Percentiles rank a stretch among this genome's conserved stretches.
Conservation (phyloP, 2,888 invertebrate genomes). For the Dynastes maya region DNA sequence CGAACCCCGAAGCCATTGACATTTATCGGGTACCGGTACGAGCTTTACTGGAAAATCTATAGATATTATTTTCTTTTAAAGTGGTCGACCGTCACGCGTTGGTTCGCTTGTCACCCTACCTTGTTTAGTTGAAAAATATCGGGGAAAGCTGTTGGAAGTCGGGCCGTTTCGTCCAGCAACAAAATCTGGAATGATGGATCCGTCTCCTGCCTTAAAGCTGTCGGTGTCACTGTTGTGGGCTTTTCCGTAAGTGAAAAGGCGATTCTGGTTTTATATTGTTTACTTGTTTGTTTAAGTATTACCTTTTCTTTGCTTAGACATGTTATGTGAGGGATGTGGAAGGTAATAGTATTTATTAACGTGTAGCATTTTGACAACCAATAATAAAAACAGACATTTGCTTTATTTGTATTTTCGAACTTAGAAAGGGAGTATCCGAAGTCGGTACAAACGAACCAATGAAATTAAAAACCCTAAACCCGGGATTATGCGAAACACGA, state of each 20-base stretch:
- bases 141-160: not conserved
- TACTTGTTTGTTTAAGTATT: not conserved
- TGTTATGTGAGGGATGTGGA: too few species aligned
- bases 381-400: too few species aligned
- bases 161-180: not conserved
- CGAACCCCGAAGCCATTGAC: slow-evolving; percentile 9
- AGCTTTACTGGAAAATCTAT: not conserved
- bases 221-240: not conserved
- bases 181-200: not conserved
- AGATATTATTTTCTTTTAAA: slow-evolving; percentile 27
- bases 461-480: too few species aligned
- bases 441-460: too few species aligned
- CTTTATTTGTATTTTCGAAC: too few species aligned
- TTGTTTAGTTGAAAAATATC: not conserved
- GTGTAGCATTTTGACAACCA: too few species aligned
- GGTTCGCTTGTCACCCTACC: not conserved
- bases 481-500: too few species aligned
- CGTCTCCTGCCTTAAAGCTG: not conserved
- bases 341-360: too few species aligned
- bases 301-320: too few species aligned
- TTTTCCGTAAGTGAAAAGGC: too few species aligned
- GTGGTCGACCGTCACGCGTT: not conserved
- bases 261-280: not conserved
- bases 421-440: too few species aligned
- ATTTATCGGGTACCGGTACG: slow-evolving; percentile 1